These are phyloP conservation scores for Luscinia luscinia DNA, from an alignment of 2,797 vertebrate species.

Conservation along the genomic window DNA sequence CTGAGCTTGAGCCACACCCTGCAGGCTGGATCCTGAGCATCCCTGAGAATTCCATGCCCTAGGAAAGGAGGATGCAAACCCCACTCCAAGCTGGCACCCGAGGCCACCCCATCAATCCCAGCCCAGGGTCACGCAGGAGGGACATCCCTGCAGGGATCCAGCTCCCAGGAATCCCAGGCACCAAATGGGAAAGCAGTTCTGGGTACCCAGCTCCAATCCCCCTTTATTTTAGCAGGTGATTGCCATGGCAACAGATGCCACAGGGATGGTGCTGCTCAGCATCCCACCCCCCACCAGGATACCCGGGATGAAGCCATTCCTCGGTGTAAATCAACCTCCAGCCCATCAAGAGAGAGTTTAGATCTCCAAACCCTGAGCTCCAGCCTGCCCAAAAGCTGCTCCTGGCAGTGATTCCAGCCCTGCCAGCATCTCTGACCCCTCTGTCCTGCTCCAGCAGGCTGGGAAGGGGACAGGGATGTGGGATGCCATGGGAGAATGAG, in stretches of 20 bases:
- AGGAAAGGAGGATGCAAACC: neutral
- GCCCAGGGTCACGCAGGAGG: accelerated
- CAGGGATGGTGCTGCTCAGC: neutral
- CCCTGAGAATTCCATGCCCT: neutral
- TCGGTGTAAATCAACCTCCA: accelerated
- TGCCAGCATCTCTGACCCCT: neutral
- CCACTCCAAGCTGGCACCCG: neutral
- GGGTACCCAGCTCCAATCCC: neutral
- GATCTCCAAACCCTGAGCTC: accelerated
- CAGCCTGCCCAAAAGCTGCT: neutral
- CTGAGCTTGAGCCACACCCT: neutral
- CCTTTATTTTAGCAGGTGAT: neutral
- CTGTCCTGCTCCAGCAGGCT: accelerated
- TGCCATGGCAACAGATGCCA: neutral
- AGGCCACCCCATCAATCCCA: neutral
- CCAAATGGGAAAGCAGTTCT: neutral
- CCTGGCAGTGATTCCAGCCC: accelerated
- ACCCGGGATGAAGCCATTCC: neutral
- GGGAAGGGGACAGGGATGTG: neutral
- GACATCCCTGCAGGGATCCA: accelerated
- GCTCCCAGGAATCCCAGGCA: neutral
- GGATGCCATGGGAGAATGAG: accelerated
- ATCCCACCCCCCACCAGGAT: neutral
- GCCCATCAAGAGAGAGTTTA: neutral
- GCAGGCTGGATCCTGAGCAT: accelerated